phyloP scores from a whole-genome alignment of 2,888 invertebrate species.

The Tetragonisca angustula region DNA sequence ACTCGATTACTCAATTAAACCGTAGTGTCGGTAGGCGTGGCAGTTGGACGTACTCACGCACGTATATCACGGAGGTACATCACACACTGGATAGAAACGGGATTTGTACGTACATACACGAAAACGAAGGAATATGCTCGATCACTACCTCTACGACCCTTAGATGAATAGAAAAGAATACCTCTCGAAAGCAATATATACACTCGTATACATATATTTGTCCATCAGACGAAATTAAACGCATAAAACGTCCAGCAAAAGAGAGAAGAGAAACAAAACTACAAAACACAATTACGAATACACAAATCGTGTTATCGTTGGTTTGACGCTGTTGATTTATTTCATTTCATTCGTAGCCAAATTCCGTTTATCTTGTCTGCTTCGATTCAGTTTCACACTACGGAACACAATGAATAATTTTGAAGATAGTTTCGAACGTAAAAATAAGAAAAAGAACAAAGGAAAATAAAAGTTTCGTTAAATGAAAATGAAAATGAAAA shows the following conservation, averaged over 20 bases:
- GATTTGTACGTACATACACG: slow-evolving; percentile 22
- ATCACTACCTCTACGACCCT: background rate
- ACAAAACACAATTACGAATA: background rate
- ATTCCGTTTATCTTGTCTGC: too few species aligned
- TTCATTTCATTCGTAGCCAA: too few species aligned
- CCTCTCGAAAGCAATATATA: background rate
- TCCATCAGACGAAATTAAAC: background rate
- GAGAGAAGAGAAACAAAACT: background rate
- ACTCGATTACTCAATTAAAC: slow-evolving; percentile 81
- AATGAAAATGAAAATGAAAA: background rate
- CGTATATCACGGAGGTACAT: slow-evolving; percentile 77
- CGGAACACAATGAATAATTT: background rate
- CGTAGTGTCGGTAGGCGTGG: slow-evolving; percentile 81
- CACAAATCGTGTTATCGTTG: background rate
- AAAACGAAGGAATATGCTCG: background rate
- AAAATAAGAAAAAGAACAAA: background rate
- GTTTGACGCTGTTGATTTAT: too few species aligned
- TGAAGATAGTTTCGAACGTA: background rate
- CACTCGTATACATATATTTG: background rate
- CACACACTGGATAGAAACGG: slow-evolving; percentile 39
- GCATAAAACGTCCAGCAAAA: background rate
- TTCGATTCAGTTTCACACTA: background rate
- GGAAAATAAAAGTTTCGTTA: background rate
- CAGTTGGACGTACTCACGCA: slow-evolving; percentile 75
- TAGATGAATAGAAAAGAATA: background rate